A percentile compares a stretch with the other conserved stretches of the same genome.
phyloP scores from a whole-genome alignment of 2,888 invertebrate genomes.

The Lepeophtheirus nordmannii region DNA sequence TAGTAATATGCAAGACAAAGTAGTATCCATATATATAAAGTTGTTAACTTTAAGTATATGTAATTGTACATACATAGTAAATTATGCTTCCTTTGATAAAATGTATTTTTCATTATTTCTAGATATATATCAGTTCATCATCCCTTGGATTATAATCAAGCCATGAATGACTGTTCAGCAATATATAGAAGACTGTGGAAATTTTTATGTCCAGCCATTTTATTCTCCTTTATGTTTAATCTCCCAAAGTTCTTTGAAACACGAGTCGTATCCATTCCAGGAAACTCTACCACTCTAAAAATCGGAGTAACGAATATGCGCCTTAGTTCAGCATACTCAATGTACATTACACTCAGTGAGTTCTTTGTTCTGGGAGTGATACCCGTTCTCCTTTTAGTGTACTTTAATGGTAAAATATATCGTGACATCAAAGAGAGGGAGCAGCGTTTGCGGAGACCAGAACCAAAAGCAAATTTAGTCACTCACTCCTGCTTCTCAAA shows the following conservation, averaged over 20 bases:
- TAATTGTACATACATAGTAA: too few relatives aligned
- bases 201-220: background rate
- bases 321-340: background rate
- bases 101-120: background rate
- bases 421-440: conserved; percentile 10
- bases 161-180: conserved; percentile 6
- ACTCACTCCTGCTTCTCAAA: background rate
- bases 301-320: conserved; percentile 5
- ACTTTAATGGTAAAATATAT: conserved; percentile 12
- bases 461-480: background rate
- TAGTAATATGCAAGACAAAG: too few relatives aligned
- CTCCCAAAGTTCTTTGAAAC: conserved; percentile 12
- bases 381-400: background rate
- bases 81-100: background rate
- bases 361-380: conserved; percentile 12
- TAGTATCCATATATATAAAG: too few relatives aligned
- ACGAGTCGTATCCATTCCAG: background rate
- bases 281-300: background rate
- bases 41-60: too few relatives aligned
- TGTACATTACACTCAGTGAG: conserved; percentile 4
- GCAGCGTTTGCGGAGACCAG: background rate
- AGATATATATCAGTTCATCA: conserved; percentile 19
- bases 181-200: background rate
- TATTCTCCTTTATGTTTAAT: conserved; percentile 7
- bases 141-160: conserved; percentile 14